A percentile compares a stretch with the other conserved stretches of the same genome.
Conservation (phyloP, 1,140 invertebrate genomes). For the Pantala flavescens region DNA sequence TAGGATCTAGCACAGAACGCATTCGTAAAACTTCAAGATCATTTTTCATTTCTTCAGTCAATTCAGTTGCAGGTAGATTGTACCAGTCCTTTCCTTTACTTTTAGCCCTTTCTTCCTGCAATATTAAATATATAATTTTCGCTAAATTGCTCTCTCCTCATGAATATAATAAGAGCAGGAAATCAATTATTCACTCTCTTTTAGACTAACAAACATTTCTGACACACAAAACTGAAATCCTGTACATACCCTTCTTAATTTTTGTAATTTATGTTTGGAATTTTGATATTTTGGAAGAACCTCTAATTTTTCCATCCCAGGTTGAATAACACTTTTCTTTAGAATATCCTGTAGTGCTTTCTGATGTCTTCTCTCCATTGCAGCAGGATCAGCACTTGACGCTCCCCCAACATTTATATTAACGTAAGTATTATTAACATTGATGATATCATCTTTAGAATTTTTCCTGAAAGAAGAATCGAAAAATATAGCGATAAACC, state of each 20-base stretch:
- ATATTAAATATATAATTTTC: no score
- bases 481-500: not conserved
- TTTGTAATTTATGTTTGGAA: not conserved
- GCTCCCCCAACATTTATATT: not conserved
- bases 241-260: not conserved
- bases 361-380: not conserved
- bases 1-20: constrained; percentile 83
- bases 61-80: constrained; percentile 71
- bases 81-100: constrained; percentile 83
- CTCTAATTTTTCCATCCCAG: not conserved
- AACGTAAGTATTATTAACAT: not conserved
- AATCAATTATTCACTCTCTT: no score
- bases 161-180: no score
- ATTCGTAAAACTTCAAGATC: constrained; percentile 83
- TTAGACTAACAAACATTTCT: no score
- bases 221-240: no score
- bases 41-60: constrained; percentile 76
- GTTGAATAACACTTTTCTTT: not conserved
- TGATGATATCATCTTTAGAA: not conserved
- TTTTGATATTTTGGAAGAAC: not conserved
- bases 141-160: no score
- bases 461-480: not conserved
- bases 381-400: not conserved
- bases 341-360: not conserved
- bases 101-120: constrained; percentile 43